These are phyloP conservation scores for Oryzias woworae DNA, from an alignment of 2,113 vertebrate species.

Conservation along the genomic window DNA sequence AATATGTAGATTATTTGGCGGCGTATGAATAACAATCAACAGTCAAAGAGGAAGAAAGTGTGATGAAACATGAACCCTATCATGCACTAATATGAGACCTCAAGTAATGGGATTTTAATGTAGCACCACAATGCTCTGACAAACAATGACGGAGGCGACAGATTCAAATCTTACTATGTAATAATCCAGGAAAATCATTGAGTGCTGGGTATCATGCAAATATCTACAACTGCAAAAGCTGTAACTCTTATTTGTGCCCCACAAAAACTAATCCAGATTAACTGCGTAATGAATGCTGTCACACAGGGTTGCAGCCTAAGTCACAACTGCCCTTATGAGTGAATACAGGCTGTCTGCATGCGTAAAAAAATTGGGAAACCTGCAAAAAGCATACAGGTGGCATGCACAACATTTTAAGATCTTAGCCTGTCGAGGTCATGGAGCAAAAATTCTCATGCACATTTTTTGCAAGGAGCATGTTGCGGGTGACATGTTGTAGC, in stretches of 20 bases:
- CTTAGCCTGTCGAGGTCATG: too few relatives aligned
- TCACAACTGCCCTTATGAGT: too few relatives aligned
- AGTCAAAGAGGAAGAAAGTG: conserved; percentile 55
- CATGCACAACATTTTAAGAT: too few relatives aligned
- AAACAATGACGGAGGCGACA: conserved; percentile 48
- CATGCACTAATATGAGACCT: conserved; percentile 63
- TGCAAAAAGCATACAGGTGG: too few relatives aligned
- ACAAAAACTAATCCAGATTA: conserved; percentile 42
- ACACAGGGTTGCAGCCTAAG: conserved; percentile 21
- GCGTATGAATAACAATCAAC: conserved; percentile 69
- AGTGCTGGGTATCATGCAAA: conserved; percentile 31
- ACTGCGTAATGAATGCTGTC: conserved; percentile 29
- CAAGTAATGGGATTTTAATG: conserved; percentile 74
- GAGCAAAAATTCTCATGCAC: too few relatives aligned
- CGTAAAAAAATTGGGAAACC: too few relatives aligned
- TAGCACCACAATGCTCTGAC: conserved; percentile 45
- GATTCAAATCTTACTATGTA: conserved; percentile 39
- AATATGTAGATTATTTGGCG: conserved; percentile 56
- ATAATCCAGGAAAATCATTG: conserved; percentile 49
- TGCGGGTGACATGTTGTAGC: too few relatives aligned
- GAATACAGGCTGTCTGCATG: too few relatives aligned
- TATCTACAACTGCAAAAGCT: conserved; percentile 33
- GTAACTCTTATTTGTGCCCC: conserved; percentile 29
- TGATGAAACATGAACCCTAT: conserved; percentile 64
- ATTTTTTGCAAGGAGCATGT: too few relatives aligned